phyloP scores from a whole-genome alignment of 2,113 vertebrate species.

The Osmerus mordax region DNA sequence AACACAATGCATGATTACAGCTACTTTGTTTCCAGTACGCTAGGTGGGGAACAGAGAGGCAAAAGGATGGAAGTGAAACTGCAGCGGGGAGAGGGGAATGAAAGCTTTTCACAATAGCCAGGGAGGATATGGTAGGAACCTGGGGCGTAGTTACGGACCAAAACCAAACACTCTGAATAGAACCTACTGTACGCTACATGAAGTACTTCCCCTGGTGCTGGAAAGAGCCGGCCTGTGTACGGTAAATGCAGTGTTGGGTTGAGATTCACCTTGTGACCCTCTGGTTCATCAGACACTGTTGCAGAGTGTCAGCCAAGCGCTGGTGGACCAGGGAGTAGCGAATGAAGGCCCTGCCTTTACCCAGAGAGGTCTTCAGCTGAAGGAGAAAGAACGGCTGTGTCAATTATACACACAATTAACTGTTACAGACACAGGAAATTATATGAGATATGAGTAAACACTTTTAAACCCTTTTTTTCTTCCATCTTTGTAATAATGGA shows the following conservation, averaged over 20 bases:
- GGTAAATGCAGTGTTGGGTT: too few relatives aligned
- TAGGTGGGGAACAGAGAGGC: conserved; percentile 18
- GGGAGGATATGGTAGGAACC: background rate
- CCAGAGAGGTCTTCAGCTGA: conserved; percentile 91
- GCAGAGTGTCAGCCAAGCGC: conserved; percentile 90
- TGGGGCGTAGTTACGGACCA: too few relatives aligned
- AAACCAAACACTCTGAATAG: background rate
- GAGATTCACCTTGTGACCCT: conserved; percentile 84
- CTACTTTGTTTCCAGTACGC: too few relatives aligned
- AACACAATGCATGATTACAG: too few relatives aligned
- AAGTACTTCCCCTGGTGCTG: too few relatives aligned
- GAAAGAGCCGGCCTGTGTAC: too few relatives aligned
- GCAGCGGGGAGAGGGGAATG: background rate
- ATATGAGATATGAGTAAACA: too few relatives aligned
- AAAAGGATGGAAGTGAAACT: conserved; percentile 30
- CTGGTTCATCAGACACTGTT: conserved; percentile 93
- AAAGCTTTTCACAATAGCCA: background rate
- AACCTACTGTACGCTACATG: background rate
- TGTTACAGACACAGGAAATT: too few relatives aligned
- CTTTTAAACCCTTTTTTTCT: too few relatives aligned
- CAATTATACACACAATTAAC: background rate
- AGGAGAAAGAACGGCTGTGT: conserved; percentile 1
- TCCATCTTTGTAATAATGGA: too few relatives aligned
- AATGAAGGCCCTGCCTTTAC: conserved; percentile 91
- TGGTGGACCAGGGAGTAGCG: conserved; percentile 94